phyloP scores from a whole-genome alignment of 2,888 invertebrate genomes.

The Agonopterix heracliana region DNA sequence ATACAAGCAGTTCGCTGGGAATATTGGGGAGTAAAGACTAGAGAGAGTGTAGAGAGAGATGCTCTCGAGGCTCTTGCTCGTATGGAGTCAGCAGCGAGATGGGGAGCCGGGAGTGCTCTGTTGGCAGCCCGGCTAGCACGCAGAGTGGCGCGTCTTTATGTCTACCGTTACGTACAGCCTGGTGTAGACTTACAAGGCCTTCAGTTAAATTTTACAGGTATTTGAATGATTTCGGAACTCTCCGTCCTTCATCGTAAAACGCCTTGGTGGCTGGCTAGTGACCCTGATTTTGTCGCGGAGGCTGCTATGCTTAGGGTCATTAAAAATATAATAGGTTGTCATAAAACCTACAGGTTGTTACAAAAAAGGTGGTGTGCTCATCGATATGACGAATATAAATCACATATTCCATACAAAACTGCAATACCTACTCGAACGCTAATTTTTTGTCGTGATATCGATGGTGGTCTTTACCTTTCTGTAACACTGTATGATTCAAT shows the following conservation, averaged over 20 bases:
- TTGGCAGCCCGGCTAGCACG: constrained; percentile 71
- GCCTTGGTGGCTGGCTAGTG: neutral
- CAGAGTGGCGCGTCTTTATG: constrained; percentile 66
- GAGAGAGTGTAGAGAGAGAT: constrained; percentile 40
- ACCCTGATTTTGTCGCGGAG: neutral
- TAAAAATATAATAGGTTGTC: too few species aligned
- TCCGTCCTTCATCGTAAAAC: neutral
- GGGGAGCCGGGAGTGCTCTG: constrained; percentile 73
- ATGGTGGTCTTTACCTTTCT: too few species aligned
- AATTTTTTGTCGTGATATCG: too few species aligned
- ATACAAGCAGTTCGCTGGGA: constrained; percentile 75
- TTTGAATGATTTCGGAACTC: neutral
- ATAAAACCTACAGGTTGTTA: too few species aligned
- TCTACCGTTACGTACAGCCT: constrained; percentile 73
- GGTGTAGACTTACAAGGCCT: constrained; percentile 59
- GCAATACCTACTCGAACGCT: too few species aligned
- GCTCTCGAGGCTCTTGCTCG: constrained; percentile 65
- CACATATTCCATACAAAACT: too few species aligned
- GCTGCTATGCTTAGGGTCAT: too few species aligned
- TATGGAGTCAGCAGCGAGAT: constrained; percentile 76
- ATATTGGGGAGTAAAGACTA: constrained; percentile 55
- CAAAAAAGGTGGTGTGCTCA: too few species aligned
- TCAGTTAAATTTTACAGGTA: constrained; percentile 71
- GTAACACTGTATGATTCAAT: too few species aligned
- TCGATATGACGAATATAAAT: too few species aligned